A percentile compares a stretch with the other conserved stretches of the same genome.
phyloP scores from a whole-genome alignment of 2,888 invertebrate genomes.

The Aleiodes alternator region DNA sequence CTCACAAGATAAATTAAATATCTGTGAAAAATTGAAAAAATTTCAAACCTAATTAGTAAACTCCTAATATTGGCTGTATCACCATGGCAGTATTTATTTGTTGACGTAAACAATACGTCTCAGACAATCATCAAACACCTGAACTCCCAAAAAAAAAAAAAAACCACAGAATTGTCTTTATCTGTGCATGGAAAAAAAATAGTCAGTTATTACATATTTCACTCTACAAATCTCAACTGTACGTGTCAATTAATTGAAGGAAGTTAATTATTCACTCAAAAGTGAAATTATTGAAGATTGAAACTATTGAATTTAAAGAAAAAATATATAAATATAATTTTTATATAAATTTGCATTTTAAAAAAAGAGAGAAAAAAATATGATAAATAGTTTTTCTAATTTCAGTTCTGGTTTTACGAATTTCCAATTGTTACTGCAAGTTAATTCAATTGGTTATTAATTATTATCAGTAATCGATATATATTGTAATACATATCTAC shows the following conservation, averaged over 20 bases:
- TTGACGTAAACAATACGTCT: slow-evolving; percentile 14
- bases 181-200: background rate
- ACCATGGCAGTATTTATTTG: slow-evolving; percentile 30
- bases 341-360: background rate
- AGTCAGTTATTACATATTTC: background rate
- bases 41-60: slow-evolving; percentile 19
- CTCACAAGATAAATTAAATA: too few relatives aligned
- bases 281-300: background rate
- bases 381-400: slow-evolving; percentile 12
- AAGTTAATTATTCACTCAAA: background rate
- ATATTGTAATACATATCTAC: background rate
- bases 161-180: background rate
- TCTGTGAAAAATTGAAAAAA: too few relatives aligned
- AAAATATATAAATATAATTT: background rate
- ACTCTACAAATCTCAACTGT: slow-evolving; percentile 1
- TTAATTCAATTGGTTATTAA: background rate
- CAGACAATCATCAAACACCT: slow-evolving; percentile 18
- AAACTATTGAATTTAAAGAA: slow-evolving; percentile 8
- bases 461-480: background rate
- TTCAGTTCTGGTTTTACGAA: slow-evolving; percentile 18
- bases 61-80: slow-evolving; percentile 10
- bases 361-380: background rate
- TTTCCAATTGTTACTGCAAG: background rate
- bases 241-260: background rate
- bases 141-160: background rate